Evolutionary conservation across 2,797 vertebrate species (phyloP), one percentile per base, ranked within the genome.

Genomic region (Acrossocheilus wenchowensis): DNA sequence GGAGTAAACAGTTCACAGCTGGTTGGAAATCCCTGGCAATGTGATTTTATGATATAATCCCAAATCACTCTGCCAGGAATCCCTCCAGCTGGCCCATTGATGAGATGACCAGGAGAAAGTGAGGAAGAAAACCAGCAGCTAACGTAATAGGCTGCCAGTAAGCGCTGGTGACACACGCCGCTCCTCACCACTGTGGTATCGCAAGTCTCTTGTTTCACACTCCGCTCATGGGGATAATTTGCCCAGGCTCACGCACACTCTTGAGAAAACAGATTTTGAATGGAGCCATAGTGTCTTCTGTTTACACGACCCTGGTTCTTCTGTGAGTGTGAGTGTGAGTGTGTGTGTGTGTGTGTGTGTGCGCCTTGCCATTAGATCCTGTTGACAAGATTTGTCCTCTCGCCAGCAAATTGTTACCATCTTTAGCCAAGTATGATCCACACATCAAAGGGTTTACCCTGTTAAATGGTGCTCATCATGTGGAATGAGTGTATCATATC

Each of bases 21-120:
- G 93, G 96, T 96, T 96, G 96, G 96, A 96, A 96, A 96, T 96
- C 96, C 96, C 96, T 96, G 96, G 96, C 96, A 96, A 96, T 96
- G 96, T 96, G 96, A 96, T 96, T 96, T 96, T 86, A 94, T 95
- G 91, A 94, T 90, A 95, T 95, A 94, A 94, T 93, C 94, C 90
- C 93, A 96, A 96, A 96, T 96, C 96, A 96, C 96, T 96, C 95
- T 96, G 96, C 96, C 96, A 96, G 96, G 96, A 96, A 96, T 96
- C 96, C 96, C 94, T 94, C 96, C 95, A 94, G 92, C 95, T 91
- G 92, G 91, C 94, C 92, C 95, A 94, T 89, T 87, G 83, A 83
- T 34, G 80, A 85, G 83, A 77, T 81, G 43, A 72, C 21, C 62
- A 71, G 19, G 54, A 84, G 82, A 83, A 68, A 82, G 84, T 64